Percentiles rank a stretch among this genome's conserved stretches.
Conservation (phyloP, 1,140 invertebrate species). For the Forficula auricularia region DNA sequence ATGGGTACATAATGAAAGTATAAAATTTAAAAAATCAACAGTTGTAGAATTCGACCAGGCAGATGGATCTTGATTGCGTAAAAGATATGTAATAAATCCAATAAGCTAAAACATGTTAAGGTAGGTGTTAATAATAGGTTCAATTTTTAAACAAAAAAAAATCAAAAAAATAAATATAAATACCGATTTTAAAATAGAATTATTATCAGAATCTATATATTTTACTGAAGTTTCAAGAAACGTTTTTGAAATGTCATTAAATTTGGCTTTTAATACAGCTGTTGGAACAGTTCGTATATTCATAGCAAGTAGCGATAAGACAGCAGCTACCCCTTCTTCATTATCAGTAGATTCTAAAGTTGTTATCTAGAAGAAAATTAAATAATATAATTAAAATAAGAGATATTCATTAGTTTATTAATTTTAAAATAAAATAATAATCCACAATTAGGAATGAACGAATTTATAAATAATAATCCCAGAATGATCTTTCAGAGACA, state of each 20-base stretch:
- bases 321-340: slow-evolving; percentile 53
- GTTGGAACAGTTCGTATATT: slow-evolving; percentile 68
- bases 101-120: slow-evolving; percentile 35
- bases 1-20: slow-evolving; percentile 62
- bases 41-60: slow-evolving; percentile 61
- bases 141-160: slow-evolving; percentile 55
- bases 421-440: too few species aligned
- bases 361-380: slow-evolving; percentile 45
- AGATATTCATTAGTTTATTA: too few species aligned
- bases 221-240: slow-evolving; percentile 53
- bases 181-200: slow-evolving; percentile 45
- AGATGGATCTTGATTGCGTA: slow-evolving; percentile 59
- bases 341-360: slow-evolving; percentile 49
- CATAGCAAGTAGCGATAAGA: slow-evolving; percentile 65
- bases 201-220: slow-evolving; percentile 48
- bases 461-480: slow-evolving; percentile 5
- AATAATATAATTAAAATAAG: too few species aligned
- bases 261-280: slow-evolving; percentile 54
- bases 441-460: too few species aligned
- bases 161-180: slow-evolving; percentile 34
- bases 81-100: slow-evolving; percentile 56
- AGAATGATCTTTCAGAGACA: too few species aligned
- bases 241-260: slow-evolving; percentile 49
- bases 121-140: too few species aligned
- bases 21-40: slow-evolving; percentile 48